A percentile compares a stretch with the other conserved stretches of the same genome.
Evolutionary conservation across 2,113 vertebrate species (phyloP).

Genomic region (Paedocypris sp.): DNA sequence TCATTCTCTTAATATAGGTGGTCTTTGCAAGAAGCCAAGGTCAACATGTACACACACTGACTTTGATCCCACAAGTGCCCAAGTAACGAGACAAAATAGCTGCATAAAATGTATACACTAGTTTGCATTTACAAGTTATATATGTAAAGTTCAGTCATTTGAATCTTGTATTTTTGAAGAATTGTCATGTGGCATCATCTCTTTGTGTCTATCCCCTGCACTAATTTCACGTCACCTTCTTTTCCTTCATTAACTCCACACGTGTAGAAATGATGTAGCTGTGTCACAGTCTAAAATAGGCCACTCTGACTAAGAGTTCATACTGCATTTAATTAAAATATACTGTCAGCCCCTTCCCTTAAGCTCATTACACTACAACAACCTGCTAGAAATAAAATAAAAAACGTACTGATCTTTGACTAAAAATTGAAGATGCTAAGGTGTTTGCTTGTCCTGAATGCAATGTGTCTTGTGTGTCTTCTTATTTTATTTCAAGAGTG

Average conservation of each 20-base stretch:
- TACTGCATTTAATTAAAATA: neutral
- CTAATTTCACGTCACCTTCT: conserved; percentile 32
- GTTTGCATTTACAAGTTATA: too few relatives aligned
- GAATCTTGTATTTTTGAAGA: too few relatives aligned
- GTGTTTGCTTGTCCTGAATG: neutral
- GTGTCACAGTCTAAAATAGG: conserved; percentile 20
- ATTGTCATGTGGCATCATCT: too few relatives aligned
- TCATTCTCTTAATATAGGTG: conserved; percentile 26
- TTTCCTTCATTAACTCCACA: conserved; percentile 30
- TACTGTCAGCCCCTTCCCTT: neutral
- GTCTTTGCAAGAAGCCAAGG: conserved; percentile 20
- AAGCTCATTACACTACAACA: neutral
- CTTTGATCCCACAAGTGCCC: too few relatives aligned
- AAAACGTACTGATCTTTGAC: neutral
- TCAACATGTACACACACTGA: neutral
- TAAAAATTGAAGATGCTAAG: too few relatives aligned
- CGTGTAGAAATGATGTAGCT: conserved; percentile 8
- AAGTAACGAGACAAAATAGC: too few relatives aligned
- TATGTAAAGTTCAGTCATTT: too few relatives aligned
- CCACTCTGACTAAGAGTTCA: neutral
- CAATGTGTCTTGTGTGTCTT: too few relatives aligned
- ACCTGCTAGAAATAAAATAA: neutral
- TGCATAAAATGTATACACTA: too few relatives aligned
- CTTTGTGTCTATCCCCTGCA: conserved; percentile 28
- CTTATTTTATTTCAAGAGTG: too few relatives aligned